phyloP scores from a whole-genome alignment of 2,113 vertebrate species.

The Capricornis sumatraensis region DNA sequence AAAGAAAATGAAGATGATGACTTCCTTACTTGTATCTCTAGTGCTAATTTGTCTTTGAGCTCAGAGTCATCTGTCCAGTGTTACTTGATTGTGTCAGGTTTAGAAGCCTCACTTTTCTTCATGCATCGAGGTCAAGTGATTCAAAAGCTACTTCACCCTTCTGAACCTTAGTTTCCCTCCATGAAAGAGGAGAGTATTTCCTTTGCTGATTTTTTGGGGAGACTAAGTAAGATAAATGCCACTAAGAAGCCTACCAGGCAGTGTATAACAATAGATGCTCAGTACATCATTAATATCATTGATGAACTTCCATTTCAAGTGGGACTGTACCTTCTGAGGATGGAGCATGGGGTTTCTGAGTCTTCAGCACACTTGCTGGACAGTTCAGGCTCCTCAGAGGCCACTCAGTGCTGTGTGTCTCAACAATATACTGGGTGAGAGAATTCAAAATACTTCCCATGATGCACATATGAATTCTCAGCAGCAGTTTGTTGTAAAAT shows the following conservation, averaged over 20 bases:
- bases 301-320: not conserved
- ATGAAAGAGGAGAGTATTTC: not conserved
- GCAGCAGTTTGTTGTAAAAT: not conserved
- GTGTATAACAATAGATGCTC: not conserved
- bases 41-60: not conserved
- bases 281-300: not conserved
- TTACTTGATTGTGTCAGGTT: constrained; percentile 4
- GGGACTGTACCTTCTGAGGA: not conserved
- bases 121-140: not conserved
- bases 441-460: not conserved
- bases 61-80: not conserved
- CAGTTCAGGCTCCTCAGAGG: not conserved
- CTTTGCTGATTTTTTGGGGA: not conserved
- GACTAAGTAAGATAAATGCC: not conserved
- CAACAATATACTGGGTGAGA: not conserved
- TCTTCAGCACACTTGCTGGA: not conserved
- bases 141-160: not conserved
- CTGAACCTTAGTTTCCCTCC: not conserved
- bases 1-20: not conserved
- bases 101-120: not conserved
- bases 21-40: not conserved
- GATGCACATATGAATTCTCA: constrained; percentile 11
- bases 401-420: not conserved
- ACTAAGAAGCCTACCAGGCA: not conserved
- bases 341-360: not conserved